These are phyloP conservation scores for Sebastiscus albofasciatus DNA, from an alignment of 2,797 vertebrate species.

Conservation along the genomic window DNA sequence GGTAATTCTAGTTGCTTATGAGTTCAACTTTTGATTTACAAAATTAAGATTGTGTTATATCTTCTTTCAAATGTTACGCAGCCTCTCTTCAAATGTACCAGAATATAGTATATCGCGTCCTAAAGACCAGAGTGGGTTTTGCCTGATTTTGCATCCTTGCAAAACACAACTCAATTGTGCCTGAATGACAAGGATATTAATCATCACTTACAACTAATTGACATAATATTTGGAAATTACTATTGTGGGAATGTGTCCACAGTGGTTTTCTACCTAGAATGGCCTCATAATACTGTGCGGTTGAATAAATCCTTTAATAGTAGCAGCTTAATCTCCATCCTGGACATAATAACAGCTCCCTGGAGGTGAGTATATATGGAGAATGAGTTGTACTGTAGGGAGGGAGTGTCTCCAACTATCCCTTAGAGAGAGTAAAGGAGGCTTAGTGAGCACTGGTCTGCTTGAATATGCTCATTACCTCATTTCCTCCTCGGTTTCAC, in stretches of 20 bases:
- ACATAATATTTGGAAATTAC: slow-evolving; percentile 20
- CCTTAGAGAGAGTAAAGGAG: slow-evolving; percentile 26
- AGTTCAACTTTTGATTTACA: not conserved
- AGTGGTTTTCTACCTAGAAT: slow-evolving; percentile 18
- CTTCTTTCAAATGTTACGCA: not conserved
- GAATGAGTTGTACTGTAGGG: slow-evolving; percentile 3
- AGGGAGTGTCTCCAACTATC: slow-evolving; percentile 5
- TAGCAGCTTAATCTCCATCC: slow-evolving; percentile 24
- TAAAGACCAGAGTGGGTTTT: not conserved
- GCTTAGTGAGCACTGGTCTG: slow-evolving; percentile 20
- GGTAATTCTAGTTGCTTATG: not conserved
- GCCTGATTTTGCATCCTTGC: not conserved
- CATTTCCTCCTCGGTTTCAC: slow-evolving; percentile 53
- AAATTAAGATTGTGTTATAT: not conserved
- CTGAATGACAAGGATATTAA: not conserved
- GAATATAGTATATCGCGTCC: not conserved
- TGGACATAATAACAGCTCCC: slow-evolving; percentile 48
- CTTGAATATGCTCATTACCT: slow-evolving; percentile 50
- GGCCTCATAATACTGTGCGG: slow-evolving; percentile 24
- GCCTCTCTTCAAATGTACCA: not conserved
- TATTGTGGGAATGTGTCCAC: slow-evolving; percentile 26
- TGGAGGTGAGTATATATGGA: slow-evolving; percentile 20
- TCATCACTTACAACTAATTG: slow-evolving; percentile 2
- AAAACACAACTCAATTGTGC: not conserved
- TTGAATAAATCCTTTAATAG: slow-evolving; percentile 57